Evolutionary conservation across 2,888 invertebrate genomes (phyloP), one percentile per base, ranked within the genome.

Genomic region (Agrotis ipsilon): DNA sequence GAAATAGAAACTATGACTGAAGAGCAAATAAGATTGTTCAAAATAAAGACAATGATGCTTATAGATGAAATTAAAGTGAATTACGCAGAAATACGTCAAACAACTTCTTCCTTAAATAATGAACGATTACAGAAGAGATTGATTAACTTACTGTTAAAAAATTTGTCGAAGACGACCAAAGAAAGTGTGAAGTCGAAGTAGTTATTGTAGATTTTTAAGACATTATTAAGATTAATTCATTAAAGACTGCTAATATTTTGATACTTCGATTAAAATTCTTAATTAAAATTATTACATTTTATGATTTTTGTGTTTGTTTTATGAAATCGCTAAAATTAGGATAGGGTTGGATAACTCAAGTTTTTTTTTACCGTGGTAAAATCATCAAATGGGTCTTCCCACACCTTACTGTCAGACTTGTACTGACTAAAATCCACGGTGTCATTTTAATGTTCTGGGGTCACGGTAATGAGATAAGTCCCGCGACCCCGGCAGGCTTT

Each of bases 1-100:
- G 90, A 90, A 74, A 73, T 89, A 32, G 90, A 89, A 54, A 82
- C 86, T 0, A 89, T 90, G 89, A 71, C 81, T 0, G 86, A 87
- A 67, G 86, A 88, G 5, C 90, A 90, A 80, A 68, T 81, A 0
- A 83, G 90, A 68, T 6, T 85, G 11, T 90, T 90, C 63, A 90
- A 90, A 74, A 90, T 90, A 7, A 90, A 87, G 68, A 78, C 87
- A 0, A 88, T 90, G 88, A 80, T 86, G 67, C 60, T 88, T 0
- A 85, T 88, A 54, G 84, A 88, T 14, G 87, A 88, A 43, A 83
- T 88, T 9, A 88, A 88, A 78, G 43, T 75, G 0, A 83, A 83
- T n/a, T 72, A 76, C 21, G 9, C 72, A 2, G 48, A 85, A 54
- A 67, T 83, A 2, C 72, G 72, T 55, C 62, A 64, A 62, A 72